These are phyloP conservation scores for Drosophila nannoptera DNA, from an alignment of 1,140 invertebrate species.

Conservation along the genomic window DNA sequence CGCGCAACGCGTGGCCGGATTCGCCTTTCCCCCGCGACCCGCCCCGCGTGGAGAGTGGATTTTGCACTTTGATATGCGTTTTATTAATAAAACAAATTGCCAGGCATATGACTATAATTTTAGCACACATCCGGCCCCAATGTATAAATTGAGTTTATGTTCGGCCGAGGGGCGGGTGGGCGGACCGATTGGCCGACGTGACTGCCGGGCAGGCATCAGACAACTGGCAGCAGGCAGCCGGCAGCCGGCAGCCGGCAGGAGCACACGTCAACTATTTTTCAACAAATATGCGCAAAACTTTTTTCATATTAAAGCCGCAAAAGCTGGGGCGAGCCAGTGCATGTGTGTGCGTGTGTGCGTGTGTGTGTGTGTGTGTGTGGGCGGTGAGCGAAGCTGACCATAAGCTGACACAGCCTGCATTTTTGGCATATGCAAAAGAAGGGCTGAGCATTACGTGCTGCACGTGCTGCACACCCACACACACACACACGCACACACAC, in stretches of 20 bases:
- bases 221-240: conserved; percentile 4
- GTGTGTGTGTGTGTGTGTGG: neutral
- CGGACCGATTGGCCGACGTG: neutral
- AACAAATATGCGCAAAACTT: conserved; percentile 50
- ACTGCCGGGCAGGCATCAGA: conserved; percentile 3
- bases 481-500: conserved; percentile 11
- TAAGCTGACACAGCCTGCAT: conserved; percentile 43
- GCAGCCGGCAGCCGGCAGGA: too few relatives aligned
- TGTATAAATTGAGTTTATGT: conserved; percentile 46
- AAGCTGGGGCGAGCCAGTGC: neutral
- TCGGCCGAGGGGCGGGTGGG: conserved; percentile 6
- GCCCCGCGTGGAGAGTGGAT: conserved; percentile 26
- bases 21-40: neutral
- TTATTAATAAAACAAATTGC: conserved; percentile 53
- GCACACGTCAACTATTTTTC: conserved; percentile 50
- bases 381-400: conserved; percentile 32
- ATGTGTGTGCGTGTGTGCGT: neutral
- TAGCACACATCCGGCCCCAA: conserved; percentile 6
- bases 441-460: conserved; percentile 41
- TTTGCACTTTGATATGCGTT: conserved; percentile 52
- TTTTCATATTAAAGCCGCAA: conserved; percentile 51
- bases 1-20: neutral
- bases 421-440: conserved; percentile 51
- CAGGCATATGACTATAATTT: conserved; percentile 38
- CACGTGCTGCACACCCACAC: conserved; percentile 45